phyloP scores from a whole-genome alignment of 2,797 vertebrate genomes.

The Gobionotothen gibberifrons region DNA sequence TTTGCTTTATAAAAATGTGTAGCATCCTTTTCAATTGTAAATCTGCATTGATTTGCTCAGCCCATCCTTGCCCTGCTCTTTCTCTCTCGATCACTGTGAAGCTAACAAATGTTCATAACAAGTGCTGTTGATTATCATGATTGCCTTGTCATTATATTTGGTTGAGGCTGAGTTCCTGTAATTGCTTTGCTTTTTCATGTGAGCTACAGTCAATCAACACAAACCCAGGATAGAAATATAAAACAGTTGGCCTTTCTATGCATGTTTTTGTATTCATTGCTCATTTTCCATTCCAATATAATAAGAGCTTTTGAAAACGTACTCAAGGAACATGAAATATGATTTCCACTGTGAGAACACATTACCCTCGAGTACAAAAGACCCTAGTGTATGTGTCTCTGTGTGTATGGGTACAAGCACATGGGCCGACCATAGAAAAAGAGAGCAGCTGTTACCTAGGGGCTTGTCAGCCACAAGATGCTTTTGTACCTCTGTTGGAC shows the following conservation, averaged over 20 bases:
- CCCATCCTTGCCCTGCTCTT: too few relatives aligned
- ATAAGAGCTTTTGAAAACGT: neutral
- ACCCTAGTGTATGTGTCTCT: neutral
- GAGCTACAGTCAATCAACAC: neutral
- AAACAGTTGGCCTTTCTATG: neutral
- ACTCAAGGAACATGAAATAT: neutral
- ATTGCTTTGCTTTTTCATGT: neutral
- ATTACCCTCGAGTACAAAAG: neutral
- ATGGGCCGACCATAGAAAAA: neutral
- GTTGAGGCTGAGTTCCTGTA: neutral
- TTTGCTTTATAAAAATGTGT: too few relatives aligned
- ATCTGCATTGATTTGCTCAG: too few relatives aligned
- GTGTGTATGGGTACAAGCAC: neutral
- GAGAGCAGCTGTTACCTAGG: slow-evolving; percentile 17
- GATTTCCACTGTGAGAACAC: neutral
- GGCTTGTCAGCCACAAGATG: slow-evolving; percentile 24
- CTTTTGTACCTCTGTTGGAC: slow-evolving; percentile 33
- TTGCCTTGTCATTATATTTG: neutral
- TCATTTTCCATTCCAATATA: neutral
- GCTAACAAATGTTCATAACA: neutral
- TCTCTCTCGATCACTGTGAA: neutral
- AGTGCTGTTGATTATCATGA: neutral
- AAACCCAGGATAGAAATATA: neutral
- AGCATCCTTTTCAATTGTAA: too few relatives aligned
- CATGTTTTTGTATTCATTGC: neutral